Evolutionary conservation across 1,140 invertebrate species (phyloP), one percentile per base, ranked within the genome.

Genomic region (Propsilocerus akamusi): DNA sequence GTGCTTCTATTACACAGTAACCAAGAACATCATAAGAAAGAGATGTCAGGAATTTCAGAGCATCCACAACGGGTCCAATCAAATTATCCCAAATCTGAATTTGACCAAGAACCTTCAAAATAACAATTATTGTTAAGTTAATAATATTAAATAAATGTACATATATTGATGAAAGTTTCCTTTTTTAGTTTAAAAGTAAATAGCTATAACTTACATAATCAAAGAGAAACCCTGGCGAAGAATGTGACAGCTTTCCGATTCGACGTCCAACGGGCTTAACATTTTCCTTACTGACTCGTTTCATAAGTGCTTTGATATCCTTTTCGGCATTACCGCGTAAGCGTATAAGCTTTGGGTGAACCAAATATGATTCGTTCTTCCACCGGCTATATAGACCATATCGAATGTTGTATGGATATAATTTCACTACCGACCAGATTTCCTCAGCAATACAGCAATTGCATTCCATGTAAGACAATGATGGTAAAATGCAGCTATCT

Each of bases 41-140:
- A 50, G 82, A 84, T 23, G 93, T 97, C 55, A 99, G 72, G 68
- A 93, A 99, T 69, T 97, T 97, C 28, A 99, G 73, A 0, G 94
- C 93, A 65, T 99, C 97, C 26, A 99, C 95, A 10, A 99, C 94
- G 11, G 95, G 95, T 25, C 80, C 78, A 54, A 86, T 99, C 41
- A 99, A 76, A 69, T 99, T 99, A 68, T 98, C 94, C 70, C 95
- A 98, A 14, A 90, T 77, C 72, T 98, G 94, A 55, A 99, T 95
- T 74, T 98, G 90, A 51, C 82, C 69, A 24, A 92, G 64, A 25
- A 92, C 72, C 75, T 81, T 56, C 4, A 50, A 54, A 56, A 37
- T 51, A 25, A 50, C 46, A 53, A 30, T 48, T 26, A 37, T 17
- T 50, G 25, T 51, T 14, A 50, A 51, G 7, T 52, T 23, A 11